A percentile compares a stretch with the other conserved stretches of the same genome.
These are phyloP conservation scores for Limnephilus marmoratus DNA, from an alignment of 2,888 invertebrate species.

Conservation along the genomic window DNA sequence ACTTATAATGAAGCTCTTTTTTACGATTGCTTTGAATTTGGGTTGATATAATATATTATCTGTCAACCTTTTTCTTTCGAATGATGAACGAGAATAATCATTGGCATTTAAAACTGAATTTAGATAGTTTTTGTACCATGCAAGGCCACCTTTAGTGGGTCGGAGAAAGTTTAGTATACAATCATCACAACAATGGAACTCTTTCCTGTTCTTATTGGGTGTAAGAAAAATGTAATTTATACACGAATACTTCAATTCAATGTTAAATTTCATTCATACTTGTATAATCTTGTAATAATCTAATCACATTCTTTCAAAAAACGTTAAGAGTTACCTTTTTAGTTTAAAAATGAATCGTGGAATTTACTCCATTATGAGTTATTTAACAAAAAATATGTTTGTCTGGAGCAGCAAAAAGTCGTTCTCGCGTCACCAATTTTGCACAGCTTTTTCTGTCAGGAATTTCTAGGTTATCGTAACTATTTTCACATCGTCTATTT, in stretches of 20 bases:
- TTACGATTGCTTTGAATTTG: neutral
- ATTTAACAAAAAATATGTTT: neutral
- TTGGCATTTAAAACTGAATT: neutral
- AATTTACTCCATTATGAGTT: neutral
- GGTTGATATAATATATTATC: neutral
- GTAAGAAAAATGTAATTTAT: neutral
- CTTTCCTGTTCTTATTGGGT: neutral
- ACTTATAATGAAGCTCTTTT: neutral
- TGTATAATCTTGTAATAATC: neutral
- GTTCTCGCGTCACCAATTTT: neutral
- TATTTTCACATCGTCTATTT: neutral
- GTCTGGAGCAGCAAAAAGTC: neutral
- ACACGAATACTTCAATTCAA: neutral
- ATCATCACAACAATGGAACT: neutral
- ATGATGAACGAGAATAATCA: neutral
- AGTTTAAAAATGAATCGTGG: neutral
- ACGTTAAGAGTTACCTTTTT: neutral
- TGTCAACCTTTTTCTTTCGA: neutral
- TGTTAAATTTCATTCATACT: constrained; percentile 2
- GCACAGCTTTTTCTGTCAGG: neutral
- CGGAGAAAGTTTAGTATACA: constrained; percentile 17
- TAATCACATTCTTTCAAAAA: neutral
- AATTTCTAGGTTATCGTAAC: neutral
- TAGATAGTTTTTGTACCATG: neutral
- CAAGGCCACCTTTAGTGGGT: constrained; percentile 27